phyloP scores from a whole-genome alignment of 2,113 vertebrate genomes.

The Danio rerio region GRCz12tu NC_133188.1:48760001-48760500 shows the following conservation, averaged over 20 bases:
- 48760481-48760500: too few relatives aligned
- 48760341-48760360: neutral
- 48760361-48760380: too few relatives aligned
- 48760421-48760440: too few relatives aligned
- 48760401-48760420: too few relatives aligned
- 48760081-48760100: slow-evolving; percentile 79
- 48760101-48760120: slow-evolving; percentile 80
- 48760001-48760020: slow-evolving; percentile 51
- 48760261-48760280: neutral
- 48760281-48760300: neutral
- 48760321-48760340: neutral
- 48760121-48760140: slow-evolving; percentile 70
- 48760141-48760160: slow-evolving; percentile 37
- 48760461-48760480: too few relatives aligned
- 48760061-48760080: slow-evolving; percentile 78
- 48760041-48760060: slow-evolving; percentile 82
- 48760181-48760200: slow-evolving; percentile 32
- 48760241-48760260: slow-evolving; percentile 2
- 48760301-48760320: neutral
- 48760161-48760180: slow-evolving; percentile 43
- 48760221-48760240: slow-evolving; percentile 32
- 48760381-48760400: too few relatives aligned
- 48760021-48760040: slow-evolving; percentile 65
- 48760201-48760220: slow-evolving; percentile 35
- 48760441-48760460: too few relatives aligned